Conservation (phyloP, 2,797 vertebrate genomes). For the Coregonus suidteri region DNA sequence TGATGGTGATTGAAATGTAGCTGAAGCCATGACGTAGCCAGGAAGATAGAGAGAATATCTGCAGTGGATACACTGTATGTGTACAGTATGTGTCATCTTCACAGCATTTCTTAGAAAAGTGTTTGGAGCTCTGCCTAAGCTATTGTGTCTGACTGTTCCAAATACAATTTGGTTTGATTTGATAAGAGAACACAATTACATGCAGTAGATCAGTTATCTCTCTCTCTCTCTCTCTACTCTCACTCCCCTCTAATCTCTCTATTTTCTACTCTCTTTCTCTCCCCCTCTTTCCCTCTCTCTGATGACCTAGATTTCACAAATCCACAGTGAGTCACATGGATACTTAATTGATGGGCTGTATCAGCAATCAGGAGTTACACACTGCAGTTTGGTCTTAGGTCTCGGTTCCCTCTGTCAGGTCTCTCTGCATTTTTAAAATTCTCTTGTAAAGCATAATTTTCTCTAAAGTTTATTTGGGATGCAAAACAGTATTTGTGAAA, state of each 20-base stretch:
- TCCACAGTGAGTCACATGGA: conserved; percentile 6
- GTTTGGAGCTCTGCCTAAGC: neutral
- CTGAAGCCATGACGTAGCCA: too few relatives aligned
- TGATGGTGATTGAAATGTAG: too few relatives aligned
- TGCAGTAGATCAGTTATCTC: neutral
- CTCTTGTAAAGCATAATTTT: neutral
- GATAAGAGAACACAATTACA: neutral
- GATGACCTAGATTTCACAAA: conserved; percentile 29
- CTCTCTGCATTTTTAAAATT: neutral
- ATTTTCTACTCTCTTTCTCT: neutral
- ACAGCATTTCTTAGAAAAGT: neutral
- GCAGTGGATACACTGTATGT: neutral
- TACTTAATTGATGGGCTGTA: conserved; percentile 6
- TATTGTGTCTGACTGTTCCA: neutral
- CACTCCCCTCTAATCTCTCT: neutral
- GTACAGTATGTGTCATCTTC: neutral
- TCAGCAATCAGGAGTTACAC: neutral
- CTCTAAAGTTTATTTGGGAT: too few relatives aligned
- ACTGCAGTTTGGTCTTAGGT: conserved; percentile 8
- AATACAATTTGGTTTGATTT: too few relatives aligned
- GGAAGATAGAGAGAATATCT: neutral
- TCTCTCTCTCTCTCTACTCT: conserved; percentile 8
- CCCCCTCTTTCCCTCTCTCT: conserved; percentile 8
- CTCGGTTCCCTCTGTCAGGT: neutral
- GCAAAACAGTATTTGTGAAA: neutral